phyloP scores from a whole-genome alignment of 2,888 invertebrate species.

The Helleia helle region DNA sequence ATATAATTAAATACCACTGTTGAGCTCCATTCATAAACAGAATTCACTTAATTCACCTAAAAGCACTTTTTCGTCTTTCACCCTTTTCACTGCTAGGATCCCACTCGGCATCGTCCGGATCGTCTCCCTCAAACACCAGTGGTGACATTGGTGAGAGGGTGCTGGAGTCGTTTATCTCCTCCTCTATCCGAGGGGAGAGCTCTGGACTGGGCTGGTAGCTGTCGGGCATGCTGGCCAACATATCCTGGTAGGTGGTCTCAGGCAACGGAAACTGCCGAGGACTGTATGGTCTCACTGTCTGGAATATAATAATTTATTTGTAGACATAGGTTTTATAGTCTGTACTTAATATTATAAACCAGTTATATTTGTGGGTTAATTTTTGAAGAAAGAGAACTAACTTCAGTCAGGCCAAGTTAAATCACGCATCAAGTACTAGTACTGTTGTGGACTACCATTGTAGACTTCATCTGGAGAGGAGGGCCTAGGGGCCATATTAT shows the following conservation, averaged over 20 bases:
- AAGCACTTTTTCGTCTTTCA: constrained; percentile 39
- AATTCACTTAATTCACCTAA: constrained; percentile 28
- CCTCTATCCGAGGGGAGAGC: constrained; percentile 20
- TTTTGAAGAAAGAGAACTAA: too few species aligned
- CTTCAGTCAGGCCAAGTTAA: too few species aligned
- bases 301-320: constrained; percentile 21
- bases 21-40: too few species aligned
- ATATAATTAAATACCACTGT: too few species aligned
- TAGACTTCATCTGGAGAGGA: too few species aligned
- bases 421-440: too few species aligned
- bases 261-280: constrained; percentile 82
- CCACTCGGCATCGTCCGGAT: constrained; percentile 92
- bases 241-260: constrained; percentile 79
- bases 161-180: constrained; percentile 29
- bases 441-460: too few species aligned
- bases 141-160: constrained; percentile 43
- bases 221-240: constrained; percentile 81
- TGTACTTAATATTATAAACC: too few species aligned
- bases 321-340: too few species aligned
- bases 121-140: constrained; percentile 78
- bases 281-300: constrained; percentile 82
- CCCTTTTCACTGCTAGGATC: constrained; percentile 57
- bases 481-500: too few species aligned
- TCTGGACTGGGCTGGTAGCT: constrained; percentile 60
- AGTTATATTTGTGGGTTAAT: too few species aligned